Evolutionary conservation across 2,888 invertebrate genomes (phyloP), one percentile per base, ranked within the genome.

Genomic region (Orthosia cruda): DNA sequence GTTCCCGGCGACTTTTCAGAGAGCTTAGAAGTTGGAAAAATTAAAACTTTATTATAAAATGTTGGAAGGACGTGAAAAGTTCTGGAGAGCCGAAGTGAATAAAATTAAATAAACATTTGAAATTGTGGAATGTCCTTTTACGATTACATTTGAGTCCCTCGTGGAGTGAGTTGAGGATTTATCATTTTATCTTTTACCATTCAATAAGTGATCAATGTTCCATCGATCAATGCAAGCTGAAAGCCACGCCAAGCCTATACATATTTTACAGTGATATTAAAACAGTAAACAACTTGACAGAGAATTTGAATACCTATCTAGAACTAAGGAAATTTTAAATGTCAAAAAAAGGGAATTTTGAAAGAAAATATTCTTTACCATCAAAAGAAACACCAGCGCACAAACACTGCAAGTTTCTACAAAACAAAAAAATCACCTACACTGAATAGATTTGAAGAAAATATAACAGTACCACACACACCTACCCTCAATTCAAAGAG

Each of bases 401-500:
- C 13, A 66, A 58, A 16, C 11, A 1, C 20, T 62, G 50, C 15
- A 50, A 32, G 62, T 50, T 47, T 23, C 1, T 16, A 45, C 15
- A 45, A 73, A 67, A 73, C 23, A 75, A 47, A 40, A 15, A 54
- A 75, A n/a, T 57, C 18, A n/a, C 49, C 40, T 55, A 32, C 52
- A 63, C 54, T 63, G 75, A 77, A 81, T 80, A 69, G 71, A 80
- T 76, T 74, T 80, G 67, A 20, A 71, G 72, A 63, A 84, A 75
- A 77, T 77, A 68, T 54, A 71, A 71, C 58, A 74, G 63, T 74
- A 64, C 74, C 75, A 68, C 76, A 80, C 54, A 84, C 72, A 77
- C 70, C 73, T 71, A 77, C 77, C 69, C 74, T 80, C 76, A 78
- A 89, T 87, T 83, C 80, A 88, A 90, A 92, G 92, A 91, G 89